Evolutionary conservation across 2,888 invertebrate species (phyloP).

Genomic region (Pristionchus mayeri): DNA sequence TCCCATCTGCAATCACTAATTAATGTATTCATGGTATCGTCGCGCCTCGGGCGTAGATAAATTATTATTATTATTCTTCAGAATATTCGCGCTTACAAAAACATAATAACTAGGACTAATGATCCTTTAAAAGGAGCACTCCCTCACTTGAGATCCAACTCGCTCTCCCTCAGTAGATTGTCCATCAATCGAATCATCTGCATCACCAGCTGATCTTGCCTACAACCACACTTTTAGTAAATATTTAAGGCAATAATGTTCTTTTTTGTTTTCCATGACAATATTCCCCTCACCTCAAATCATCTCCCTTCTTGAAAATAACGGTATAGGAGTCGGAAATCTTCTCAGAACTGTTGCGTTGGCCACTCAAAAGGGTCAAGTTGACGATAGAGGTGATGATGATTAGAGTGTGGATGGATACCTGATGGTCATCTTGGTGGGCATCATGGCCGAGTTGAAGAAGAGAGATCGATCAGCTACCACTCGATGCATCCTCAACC

Average conservation of each 20-base stretch:
- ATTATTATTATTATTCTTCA: too few relatives aligned
- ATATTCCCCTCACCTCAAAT: constrained; percentile 81
- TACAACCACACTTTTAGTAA: constrained; percentile 60
- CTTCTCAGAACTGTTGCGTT: neutral
- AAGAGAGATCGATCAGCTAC: constrained; percentile 90
- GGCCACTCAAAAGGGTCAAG: neutral
- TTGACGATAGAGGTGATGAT: too few relatives aligned
- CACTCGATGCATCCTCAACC: constrained; percentile 85
- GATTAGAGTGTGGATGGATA: too few relatives aligned
- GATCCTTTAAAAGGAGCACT: neutral
- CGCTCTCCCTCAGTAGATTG: constrained; percentile 89
- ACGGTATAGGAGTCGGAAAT: constrained; percentile 86
- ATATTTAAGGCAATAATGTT: neutral
- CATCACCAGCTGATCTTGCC: constrained; percentile 96
- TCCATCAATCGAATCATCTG: constrained; percentile 99
- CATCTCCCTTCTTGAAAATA: constrained; percentile 98
- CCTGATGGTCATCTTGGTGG: constrained; percentile 88
- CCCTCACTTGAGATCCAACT: constrained; percentile 88
- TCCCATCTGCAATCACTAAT: too few relatives aligned
- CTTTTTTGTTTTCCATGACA: too few relatives aligned
- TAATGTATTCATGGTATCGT: too few relatives aligned
- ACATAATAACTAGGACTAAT: neutral
- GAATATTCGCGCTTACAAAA: too few relatives aligned
- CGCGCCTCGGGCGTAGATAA: too few relatives aligned
- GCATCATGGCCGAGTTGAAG: constrained; percentile 97